Evolutionary conservation across 2,113 vertebrate genomes (phyloP).

Genomic region (Acanthochromis polyacanthus): DNA sequence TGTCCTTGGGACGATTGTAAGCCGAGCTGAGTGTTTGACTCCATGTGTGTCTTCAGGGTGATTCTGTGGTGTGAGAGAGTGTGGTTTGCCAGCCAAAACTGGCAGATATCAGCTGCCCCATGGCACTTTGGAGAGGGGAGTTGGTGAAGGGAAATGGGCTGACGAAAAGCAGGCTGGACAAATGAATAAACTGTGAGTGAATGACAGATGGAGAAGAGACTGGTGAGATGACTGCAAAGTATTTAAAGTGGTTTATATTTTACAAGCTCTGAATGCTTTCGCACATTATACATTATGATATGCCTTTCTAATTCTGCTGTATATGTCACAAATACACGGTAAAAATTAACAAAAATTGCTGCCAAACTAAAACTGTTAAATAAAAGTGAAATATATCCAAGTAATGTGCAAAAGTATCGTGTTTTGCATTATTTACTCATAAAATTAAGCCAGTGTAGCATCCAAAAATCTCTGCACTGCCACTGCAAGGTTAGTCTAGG

Average conservation of each 20-base stretch:
- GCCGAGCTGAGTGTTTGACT: conserved; percentile 35
- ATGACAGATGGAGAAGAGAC: conserved; percentile 8
- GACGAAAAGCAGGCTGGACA: conserved; percentile 17
- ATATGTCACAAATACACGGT: too few relatives aligned
- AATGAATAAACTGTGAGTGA: conserved; percentile 18
- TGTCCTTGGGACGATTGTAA: conserved; percentile 48
- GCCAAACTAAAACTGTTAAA: too few relatives aligned
- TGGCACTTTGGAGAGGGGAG: conserved; percentile 12
- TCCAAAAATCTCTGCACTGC: too few relatives aligned
- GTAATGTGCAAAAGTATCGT: too few relatives aligned
- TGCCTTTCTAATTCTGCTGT: too few relatives aligned
- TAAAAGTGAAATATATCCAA: too few relatives aligned
- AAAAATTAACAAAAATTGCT: too few relatives aligned
- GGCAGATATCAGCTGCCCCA: conserved; percentile 11
- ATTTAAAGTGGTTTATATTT: background rate
- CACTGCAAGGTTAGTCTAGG: too few relatives aligned
- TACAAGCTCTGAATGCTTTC: background rate
- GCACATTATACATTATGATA: too few relatives aligned
- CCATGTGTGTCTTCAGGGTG: conserved; percentile 36
- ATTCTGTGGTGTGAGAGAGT: conserved; percentile 40
- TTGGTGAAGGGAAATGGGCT: conserved; percentile 1
- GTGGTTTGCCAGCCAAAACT: conserved; percentile 53
- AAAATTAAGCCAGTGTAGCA: too few relatives aligned
- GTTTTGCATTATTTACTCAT: too few relatives aligned
- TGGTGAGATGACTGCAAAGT: background rate